Percentiles rank a stretch among this genome's conserved stretches.
Evolutionary conservation across 2,888 invertebrate species (phyloP).

Genomic region (Diloba caeruleocephala): DNA sequence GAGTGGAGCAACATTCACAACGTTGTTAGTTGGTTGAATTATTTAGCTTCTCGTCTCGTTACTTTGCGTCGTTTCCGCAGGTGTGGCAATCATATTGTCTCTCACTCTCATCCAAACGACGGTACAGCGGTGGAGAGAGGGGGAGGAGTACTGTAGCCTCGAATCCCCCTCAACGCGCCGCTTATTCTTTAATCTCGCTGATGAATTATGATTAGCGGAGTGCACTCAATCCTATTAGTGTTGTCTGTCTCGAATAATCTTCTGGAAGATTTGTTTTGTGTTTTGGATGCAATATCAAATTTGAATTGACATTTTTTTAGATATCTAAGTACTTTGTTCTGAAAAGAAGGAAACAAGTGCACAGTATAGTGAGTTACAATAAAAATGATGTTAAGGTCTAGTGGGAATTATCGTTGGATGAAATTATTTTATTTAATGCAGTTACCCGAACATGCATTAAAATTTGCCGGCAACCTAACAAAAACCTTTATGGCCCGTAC

Average conservation of each 20-base stretch:
- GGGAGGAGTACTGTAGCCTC: slow-evolving; percentile 34
- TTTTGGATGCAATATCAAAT: slow-evolving; percentile 19
- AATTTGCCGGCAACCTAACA: slow-evolving; percentile 77
- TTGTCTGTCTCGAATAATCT: slow-evolving; percentile 72
- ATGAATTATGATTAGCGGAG: slow-evolving; percentile 89
- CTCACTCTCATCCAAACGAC: slow-evolving; percentile 67
- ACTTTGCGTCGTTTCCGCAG: slow-evolving; percentile 87
- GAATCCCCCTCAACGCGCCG: slow-evolving; percentile 70
- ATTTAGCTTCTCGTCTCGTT: slow-evolving; percentile 87
- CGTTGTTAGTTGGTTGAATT: slow-evolving; percentile 80
- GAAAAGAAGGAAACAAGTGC: not conserved
- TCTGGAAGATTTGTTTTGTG: slow-evolving; percentile 70
- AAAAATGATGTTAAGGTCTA: slow-evolving; percentile 16
- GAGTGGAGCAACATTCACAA: slow-evolving; percentile 68
- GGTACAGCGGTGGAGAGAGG: slow-evolving; percentile 33
- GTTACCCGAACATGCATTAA: slow-evolving; percentile 77
- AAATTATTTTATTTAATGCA: slow-evolving; percentile 66
- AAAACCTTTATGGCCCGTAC: slow-evolving; percentile 83
- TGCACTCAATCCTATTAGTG: slow-evolving; percentile 87
- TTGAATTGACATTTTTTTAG: slow-evolving; percentile 1
- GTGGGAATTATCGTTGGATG: slow-evolving; percentile 54
- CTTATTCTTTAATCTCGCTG: slow-evolving; percentile 88
- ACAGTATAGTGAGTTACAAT: not conserved
- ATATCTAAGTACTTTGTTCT: not conserved
- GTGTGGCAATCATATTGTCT: slow-evolving; percentile 88